Evolutionary conservation across 2,797 vertebrate species (phyloP), one percentile per base, ranked within the genome.

Genomic region (Tenualosa ilisha): DNA sequence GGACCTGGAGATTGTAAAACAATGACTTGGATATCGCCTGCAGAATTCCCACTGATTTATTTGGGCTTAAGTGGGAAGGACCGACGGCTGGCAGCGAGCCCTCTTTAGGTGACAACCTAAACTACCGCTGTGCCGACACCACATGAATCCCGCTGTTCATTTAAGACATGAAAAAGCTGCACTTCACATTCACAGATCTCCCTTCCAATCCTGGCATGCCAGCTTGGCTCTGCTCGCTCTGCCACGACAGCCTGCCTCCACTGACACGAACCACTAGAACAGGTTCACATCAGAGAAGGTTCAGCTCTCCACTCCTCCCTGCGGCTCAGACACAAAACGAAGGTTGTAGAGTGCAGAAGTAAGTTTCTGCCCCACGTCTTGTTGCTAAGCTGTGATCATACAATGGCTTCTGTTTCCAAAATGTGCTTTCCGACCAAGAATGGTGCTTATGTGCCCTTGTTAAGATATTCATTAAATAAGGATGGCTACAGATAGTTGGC

Each of bases 1-100:
- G 65, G 83, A 75, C 13, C 31, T 84, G 40, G 46, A 31, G 68
- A 84, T 79, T 81, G 75, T 50, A 51, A 84, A 84, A 84, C 84
- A 84, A 84, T 84, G 84, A 84, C 83, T 51, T 68, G 82, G 26
- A 65, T 68, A 84, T 84, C 46, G 83, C 83, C 65, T 31, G 65
- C 53, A 75, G 65, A 84, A 61, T 37, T 31, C 26, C 65, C 26
- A 40, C 65, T 13, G 65, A 40, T 75, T 15, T 43, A 37, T 75
- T 75, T 75, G 37, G 68, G 68, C 37, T 37, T 20, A 75, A 40
- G 17, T 15, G 17, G 31, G 6, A 75, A 37, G 31, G 68, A 75
- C 20, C 13, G 22, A 75, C 22, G 26, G 63, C 63, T 26, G 12
- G 24, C 63, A 75, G 68, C 15, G 4, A 17, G 11, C 68, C 20